A percentile compares a stretch with the other conserved stretches of the same genome.
These are phyloP conservation scores for Ichneumoninae sp. DNA, from an alignment of 2,888 invertebrate genomes.

Conservation along the genomic window DNA sequence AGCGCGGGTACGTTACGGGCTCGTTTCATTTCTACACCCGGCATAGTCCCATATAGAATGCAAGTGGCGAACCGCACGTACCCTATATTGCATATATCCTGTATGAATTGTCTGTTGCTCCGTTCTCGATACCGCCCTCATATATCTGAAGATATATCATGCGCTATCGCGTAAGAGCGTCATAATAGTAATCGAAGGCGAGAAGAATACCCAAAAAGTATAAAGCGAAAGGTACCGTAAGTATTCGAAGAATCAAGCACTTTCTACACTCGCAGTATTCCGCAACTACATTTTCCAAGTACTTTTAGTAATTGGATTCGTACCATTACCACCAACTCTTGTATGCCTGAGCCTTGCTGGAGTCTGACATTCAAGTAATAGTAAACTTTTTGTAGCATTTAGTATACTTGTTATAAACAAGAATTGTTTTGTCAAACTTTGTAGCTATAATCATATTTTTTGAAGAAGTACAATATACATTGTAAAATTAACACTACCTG, in stretches of 20 bases:
- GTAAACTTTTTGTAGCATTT: not conserved
- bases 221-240: not conserved
- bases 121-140: not conserved
- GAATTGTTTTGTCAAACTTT: too few species aligned
- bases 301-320: not conserved
- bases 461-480: too few species aligned
- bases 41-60: conserved; percentile 30
- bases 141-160: conserved; percentile 1
- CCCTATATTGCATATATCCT: conserved; percentile 9
- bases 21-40: conserved; percentile 45
- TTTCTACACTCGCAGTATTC: not conserved
- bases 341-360: not conserved
- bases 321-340: not conserved
- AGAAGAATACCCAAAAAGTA: not conserved
- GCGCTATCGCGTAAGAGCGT: not conserved
- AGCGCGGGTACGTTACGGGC: conserved; percentile 40
- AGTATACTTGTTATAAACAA: not conserved
- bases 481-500: not conserved
- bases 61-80: conserved; percentile 27
- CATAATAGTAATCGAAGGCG: not conserved
- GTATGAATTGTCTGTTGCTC: conserved; percentile 26
- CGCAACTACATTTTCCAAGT: not conserved
- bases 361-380: not conserved
- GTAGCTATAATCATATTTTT: too few species aligned
- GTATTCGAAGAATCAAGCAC: not conserved